Evolutionary conservation across 2,888 invertebrate genomes (phyloP), one percentile per base, ranked within the genome.

Genomic region (Achlya flavicornis): DNA sequence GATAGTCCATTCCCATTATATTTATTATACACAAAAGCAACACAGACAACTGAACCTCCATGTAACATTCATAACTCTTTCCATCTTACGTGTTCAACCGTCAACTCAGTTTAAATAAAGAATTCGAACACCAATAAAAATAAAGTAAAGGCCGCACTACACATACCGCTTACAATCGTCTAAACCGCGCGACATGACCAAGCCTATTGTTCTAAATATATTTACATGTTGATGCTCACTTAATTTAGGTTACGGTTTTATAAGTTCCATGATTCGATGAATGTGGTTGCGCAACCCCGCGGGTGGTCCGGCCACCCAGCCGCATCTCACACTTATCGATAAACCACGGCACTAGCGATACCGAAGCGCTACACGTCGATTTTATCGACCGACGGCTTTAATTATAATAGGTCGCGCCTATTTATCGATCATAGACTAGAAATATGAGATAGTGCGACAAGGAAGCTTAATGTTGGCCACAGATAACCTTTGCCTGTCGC

Each of bases 251-350:
- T 82, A 82, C 64, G 63, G 66, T 69, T 35, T 71, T 63, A 63
- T 63, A 61, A 74, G 70, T 64, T 58, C 46, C n/a, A n/a, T 46
- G 46, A 46, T 46, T 46, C 46, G 46, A 46, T n/a, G 46, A 46
- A 58, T 65, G 66, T 68, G 66, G 68, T 77, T 72, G 75, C 77
- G 75, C 76, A 76, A 75, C 71, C 66, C 57, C 70, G 72, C 84
- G 88, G 88, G 90, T 89, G 90, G 89, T 85, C 89, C 76, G 89
- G 77, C 79, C 80, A 78, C 80, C 80, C 82, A 72, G 60, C 16
- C 46, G 46, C 46, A 43, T 43, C 48, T 48, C 48, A 48, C 59
- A 60, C 63, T 73, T 77, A 78, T 83, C 85, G 87, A 88, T 88
- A 89, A 79, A 72, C 76, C 78, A 75, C 85, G 77, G 76, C 87